Conservation (phyloP, 2,113 vertebrate species). For the Thymallus thymallus region DNA sequence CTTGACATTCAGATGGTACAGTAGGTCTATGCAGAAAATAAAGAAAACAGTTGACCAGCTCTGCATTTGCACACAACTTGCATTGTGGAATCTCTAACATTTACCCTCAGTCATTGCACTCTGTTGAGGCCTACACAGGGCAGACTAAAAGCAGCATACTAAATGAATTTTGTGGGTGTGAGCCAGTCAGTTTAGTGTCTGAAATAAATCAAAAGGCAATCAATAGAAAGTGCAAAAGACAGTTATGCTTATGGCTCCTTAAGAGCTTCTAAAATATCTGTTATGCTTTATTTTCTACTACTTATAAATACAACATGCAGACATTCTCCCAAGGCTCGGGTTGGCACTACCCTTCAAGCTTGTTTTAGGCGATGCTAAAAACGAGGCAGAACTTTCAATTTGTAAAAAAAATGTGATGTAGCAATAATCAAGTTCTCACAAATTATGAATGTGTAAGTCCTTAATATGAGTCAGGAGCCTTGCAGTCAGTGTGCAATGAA, state of each 20-base stretch:
- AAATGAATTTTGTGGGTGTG: constrained; percentile 1
- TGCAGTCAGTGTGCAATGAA: no score
- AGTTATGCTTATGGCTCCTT: constrained; percentile 12
- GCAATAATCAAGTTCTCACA: not conserved
- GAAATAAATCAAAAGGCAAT: not conserved
- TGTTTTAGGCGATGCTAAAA: not conserved
- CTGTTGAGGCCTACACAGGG: constrained; percentile 17
- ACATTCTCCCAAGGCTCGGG: not conserved
- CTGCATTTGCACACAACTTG: not conserved
- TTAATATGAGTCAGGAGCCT: no score
- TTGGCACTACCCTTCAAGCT: no score
- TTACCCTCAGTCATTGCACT: not conserved
- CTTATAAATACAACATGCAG: not conserved
- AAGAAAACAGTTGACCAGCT: not conserved
- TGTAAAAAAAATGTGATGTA: no score
- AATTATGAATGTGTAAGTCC: not conserved
- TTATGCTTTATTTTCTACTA: constrained; percentile 1
- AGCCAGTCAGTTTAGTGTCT: not conserved
- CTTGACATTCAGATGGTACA: not conserved
- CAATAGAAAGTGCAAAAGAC: constrained; percentile 5
- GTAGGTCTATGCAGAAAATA: no score
- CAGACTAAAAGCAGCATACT: constrained; percentile 6
- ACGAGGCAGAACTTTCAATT: not conserved
- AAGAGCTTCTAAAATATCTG: not conserved
- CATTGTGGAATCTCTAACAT: no score